phyloP scores from a whole-genome alignment of 2,888 invertebrate genomes.

The Ceraclea dissimilis region DNA sequence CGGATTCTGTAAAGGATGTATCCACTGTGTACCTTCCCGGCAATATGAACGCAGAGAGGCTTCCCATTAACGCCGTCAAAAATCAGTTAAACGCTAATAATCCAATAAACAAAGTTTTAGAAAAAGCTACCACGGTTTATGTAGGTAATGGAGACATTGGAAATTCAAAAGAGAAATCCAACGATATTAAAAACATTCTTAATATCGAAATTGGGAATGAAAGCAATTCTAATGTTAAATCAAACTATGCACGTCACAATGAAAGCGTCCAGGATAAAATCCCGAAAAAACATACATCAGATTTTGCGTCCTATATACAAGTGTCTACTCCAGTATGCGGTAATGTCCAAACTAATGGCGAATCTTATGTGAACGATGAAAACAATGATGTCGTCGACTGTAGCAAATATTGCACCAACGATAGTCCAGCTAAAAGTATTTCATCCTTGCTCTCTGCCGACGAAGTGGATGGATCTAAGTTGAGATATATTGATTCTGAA shows the following conservation, averaged over 20 bases:
- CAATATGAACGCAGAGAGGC: constrained; percentile 33
- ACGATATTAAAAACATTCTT: constrained; percentile 18
- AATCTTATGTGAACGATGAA: constrained; percentile 7
- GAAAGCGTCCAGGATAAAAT: constrained; percentile 42
- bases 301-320: constrained; percentile 56
- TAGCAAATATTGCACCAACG: constrained; percentile 27
- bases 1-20: constrained; percentile 20
- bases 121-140: constrained; percentile 39
- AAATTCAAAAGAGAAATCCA: constrained; percentile 7
- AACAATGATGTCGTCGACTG: constrained; percentile 28
- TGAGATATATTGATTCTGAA: constrained; percentile 25
- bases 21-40: constrained; percentile 20
- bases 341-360: constrained; percentile 7
- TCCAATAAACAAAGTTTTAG: constrained; percentile 46
- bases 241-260: constrained; percentile 27
- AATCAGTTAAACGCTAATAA: constrained; percentile 47
- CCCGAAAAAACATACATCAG: constrained; percentile 48
- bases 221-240: constrained; percentile 28
- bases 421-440: constrained; percentile 33
- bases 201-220: constrained; percentile 27
- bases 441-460: constrained; percentile 42
- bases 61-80: constrained; percentile 39
- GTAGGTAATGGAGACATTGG: constrained; percentile 23
- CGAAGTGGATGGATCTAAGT: constrained; percentile 28
- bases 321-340: constrained; percentile 38